Evolutionary conservation across 1,140 invertebrate genomes (phyloP).

Genomic region (Ceratosolen fusciceps): DNA sequence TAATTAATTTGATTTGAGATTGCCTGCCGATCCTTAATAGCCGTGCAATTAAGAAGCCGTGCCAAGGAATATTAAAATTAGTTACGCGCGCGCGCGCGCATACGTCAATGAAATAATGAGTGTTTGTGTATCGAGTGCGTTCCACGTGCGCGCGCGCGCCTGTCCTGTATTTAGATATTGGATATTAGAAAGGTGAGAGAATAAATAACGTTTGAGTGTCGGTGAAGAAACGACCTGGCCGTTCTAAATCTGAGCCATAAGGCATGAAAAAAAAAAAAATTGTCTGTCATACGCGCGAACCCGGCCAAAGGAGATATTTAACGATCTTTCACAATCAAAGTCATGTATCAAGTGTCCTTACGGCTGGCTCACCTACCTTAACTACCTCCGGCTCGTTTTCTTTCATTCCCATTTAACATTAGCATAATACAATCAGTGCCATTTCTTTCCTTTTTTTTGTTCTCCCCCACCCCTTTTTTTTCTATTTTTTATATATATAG

Average conservation of each 20-base stretch:
- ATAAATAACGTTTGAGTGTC: not conserved
- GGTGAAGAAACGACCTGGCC: not conserved
- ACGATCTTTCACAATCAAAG: conserved; percentile 14
- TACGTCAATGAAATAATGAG: no score
- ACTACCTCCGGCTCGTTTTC: not conserved
- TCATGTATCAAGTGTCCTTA: conserved; percentile 14
- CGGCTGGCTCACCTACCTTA: conserved; percentile 8
- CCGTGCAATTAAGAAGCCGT: no score
- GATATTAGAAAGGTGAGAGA: conserved; percentile 26
- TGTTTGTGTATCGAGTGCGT: no score
- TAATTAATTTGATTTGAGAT: no score
- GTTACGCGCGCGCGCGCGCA: no score
- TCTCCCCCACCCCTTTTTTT: no score
- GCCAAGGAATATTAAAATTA: no score
- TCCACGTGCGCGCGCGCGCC: no score
- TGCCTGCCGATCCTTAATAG: no score
- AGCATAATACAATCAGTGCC: conserved; percentile 24
- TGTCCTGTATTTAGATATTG: not conserved
- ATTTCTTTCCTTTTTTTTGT: conserved; percentile 9
- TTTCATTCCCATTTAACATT: conserved; percentile 12
- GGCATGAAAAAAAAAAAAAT: no score
- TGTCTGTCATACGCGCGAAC: not conserved
- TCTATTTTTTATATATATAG: not conserved
- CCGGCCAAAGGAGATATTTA: conserved; percentile 9
- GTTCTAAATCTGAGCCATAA: not conserved